Base-by-base conservation (phyloP, 2,113 vertebrate genomes). In the Pogonocichla stellata region DNA sequence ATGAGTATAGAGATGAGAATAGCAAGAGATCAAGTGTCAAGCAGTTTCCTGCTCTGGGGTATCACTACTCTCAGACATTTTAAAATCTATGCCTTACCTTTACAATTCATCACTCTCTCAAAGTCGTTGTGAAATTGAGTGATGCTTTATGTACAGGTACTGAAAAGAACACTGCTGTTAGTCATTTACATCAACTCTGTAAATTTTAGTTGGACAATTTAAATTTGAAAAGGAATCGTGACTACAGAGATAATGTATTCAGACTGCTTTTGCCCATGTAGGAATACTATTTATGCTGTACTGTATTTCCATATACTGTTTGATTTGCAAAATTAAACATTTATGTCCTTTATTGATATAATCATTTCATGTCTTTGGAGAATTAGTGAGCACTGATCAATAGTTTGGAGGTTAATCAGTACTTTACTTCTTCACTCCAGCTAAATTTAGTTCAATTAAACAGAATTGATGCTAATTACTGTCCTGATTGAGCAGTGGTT, bases 391-490 rank as follows among this genome's bases (percentile, higher is more conserved):
- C 56, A 67, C 13, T 78, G 88, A 96, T 97, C 96, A 83, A 96
- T 95, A 93, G 82, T 95, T 93, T 95, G 56, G 85, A 92, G 90
- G 88, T 96, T 96, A 96, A 97, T 96, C 93, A 92, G 90, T 96
- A 71, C 92, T 93, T 93, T 90, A 73, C 47, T 93, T 57, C 80
- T 83, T 94, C 81, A 94, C 73, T 86, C 50, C 61, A 64, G 85
- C 71, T 90, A 97, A 97, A 96, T 95, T 88, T 78, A 83, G 88
- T 83, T 92, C 81, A 94, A 86, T 96, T 94, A 97, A 92, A 90
- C 38, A 94, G 75, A 95, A 95, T 56, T 95, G 22, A 92, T 96
- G 94, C 40, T 94, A 95, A 96, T 97, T 96, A 80, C 56, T 92
- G 92, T 90, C 95, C 94, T 96, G 90, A 97, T 95, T 96, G 92